Base-by-base conservation (phyloP, 1,140 invertebrate species). In the Doryteuthis pealeii region DNA sequence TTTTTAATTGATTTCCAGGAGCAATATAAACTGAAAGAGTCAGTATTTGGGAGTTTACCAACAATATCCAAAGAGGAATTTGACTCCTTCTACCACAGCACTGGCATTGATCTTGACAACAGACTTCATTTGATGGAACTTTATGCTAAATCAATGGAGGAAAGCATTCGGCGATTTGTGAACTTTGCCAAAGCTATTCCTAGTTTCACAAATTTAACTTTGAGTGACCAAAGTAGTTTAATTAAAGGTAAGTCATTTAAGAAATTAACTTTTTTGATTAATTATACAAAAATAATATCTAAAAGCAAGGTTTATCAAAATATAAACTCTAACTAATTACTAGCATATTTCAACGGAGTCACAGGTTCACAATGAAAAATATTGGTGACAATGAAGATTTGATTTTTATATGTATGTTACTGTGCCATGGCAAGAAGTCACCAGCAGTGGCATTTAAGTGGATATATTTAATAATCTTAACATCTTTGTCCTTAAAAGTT, bases 41-140 rank as follows among this genome's bases (percentile, higher is more conserved):
- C 82, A 65, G 76, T 83, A 49, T 84, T 84, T 72, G 85, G 83
- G 5, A 49, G 73, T 0, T 72, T 85, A 76, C 77, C 76, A 33
- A 71, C 77, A 12, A 69, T 86, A 15, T 74, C 81, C 12, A 75
- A 79, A 18, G 79, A 87, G 43, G 82, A 86, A 40, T 82, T 83
- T 74, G 71, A 80, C 35, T 77, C 80, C 32, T 78, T 86, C 40
- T 84, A 83, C 73, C 75, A 80, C 15, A 68, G 77, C 12, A 87
- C 84, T 26, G 85, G 85, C 0, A 79, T 87, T 12, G 84, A 86
- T 68, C 71, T 86, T 18, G 84, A 86, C 33, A 79, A 82, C 32
- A 74, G 84, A 14, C 76, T 77, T 40, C 75, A 81, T 30, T 76
- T 84, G 69, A 77, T 86, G 33, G 68, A 74, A 12, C 69, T 76